Conservation (phyloP, 2,888 invertebrate genomes). For the Drosophila siamana region DNA sequence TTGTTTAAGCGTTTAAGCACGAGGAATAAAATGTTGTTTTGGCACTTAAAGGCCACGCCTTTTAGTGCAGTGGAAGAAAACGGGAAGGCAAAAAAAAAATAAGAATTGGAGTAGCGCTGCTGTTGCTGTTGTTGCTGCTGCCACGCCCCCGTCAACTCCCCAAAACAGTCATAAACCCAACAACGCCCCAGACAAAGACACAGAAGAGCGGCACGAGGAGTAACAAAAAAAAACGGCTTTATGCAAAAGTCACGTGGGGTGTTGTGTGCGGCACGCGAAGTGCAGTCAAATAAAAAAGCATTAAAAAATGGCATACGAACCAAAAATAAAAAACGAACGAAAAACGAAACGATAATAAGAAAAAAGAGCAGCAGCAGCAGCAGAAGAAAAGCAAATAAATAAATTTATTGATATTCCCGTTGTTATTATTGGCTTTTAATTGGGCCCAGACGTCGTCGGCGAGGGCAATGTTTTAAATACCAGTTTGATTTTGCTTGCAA, state of each 20-base stretch:
- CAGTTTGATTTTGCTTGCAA: slow-evolving; percentile 56
- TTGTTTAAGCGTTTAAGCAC: not conserved
- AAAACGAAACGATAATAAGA: not conserved
- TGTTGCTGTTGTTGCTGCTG: slow-evolving; percentile 36
- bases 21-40: slow-evolving; percentile 30
- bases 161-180: slow-evolving; percentile 27
- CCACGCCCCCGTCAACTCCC: slow-evolving; percentile 20
- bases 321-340: not conserved
- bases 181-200: slow-evolving; percentile 24
- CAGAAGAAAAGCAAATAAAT: slow-evolving; percentile 35
- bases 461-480: slow-evolving; percentile 45
- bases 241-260: slow-evolving; percentile 53
- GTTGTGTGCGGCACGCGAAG: slow-evolving; percentile 63
- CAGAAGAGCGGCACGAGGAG: not conserved
- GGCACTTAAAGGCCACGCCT: slow-evolving; percentile 58
- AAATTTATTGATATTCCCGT: slow-evolving; percentile 4
- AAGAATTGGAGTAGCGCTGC: slow-evolving; percentile 32
- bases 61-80: slow-evolving; percentile 21
- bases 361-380: slow-evolving; percentile 11
- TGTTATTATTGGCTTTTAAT: slow-evolving; percentile 35
- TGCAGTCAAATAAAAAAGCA: slow-evolving; percentile 15
- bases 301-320: not conserved
- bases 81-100: slow-evolving; percentile 18
- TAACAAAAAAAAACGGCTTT: not conserved
- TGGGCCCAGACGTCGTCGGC: slow-evolving; percentile 25